phyloP scores from a whole-genome alignment of 2,113 vertebrate genomes.

The Papio anubis region DNA sequence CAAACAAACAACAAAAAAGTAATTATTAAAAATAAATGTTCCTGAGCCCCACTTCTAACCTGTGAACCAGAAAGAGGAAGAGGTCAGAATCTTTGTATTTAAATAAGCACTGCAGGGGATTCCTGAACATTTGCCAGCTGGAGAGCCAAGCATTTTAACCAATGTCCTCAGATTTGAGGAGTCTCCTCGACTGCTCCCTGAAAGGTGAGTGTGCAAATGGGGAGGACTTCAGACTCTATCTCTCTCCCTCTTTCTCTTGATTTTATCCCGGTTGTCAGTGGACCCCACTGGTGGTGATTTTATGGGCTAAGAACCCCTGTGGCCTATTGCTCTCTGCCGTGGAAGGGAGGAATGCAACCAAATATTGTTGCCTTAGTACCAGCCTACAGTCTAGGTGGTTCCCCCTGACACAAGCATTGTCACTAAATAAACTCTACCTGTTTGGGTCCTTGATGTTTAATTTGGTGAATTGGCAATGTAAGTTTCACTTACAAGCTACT shows the following conservation, averaged over 20 bases:
- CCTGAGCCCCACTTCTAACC: background rate
- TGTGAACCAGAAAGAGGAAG: background rate
- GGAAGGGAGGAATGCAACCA: background rate
- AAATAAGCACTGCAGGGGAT: background rate
- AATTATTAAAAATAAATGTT: background rate
- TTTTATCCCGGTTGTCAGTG: background rate
- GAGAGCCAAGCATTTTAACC: background rate
- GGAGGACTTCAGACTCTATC: background rate
- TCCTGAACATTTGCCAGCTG: background rate
- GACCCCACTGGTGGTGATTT: background rate
- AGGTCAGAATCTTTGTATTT: background rate
- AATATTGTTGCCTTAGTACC: background rate
- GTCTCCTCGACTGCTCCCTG: background rate
- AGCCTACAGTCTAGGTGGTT: background rate
- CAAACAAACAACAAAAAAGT: no score
- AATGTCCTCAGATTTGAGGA: background rate
- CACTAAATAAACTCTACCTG: background rate
- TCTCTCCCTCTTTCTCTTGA: background rate
- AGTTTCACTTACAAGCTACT: background rate
- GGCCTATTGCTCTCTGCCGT: background rate
- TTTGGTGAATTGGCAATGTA: background rate
- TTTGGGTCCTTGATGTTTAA: background rate
- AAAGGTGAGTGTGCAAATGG: background rate
- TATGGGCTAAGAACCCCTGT: rapidly evolving
- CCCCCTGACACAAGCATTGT: background rate